phyloP scores from a whole-genome alignment of 1,140 invertebrate genomes.

The Hylyphantes graminicola region DNA sequence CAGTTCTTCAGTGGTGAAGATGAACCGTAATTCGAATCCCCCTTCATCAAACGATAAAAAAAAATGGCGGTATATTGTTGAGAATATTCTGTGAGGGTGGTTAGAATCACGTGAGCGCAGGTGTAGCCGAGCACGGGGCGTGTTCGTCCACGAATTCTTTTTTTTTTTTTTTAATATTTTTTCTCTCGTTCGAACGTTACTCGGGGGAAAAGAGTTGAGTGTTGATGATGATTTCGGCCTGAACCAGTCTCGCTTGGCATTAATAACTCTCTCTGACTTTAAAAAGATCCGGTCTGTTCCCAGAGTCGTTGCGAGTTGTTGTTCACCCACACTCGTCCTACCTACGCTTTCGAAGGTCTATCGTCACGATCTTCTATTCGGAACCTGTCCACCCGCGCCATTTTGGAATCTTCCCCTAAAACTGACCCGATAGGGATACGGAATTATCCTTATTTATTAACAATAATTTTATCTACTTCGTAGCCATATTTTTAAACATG shows the following conservation, averaged over 20 bases:
- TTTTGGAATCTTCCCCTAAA: neutral
- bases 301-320: conserved; percentile 18
- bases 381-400: conserved; percentile 41
- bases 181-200: neutral
- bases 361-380: conserved; percentile 28
- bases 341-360: conserved; percentile 19
- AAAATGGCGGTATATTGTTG: neutral
- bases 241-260: conserved; percentile 12
- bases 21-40: conserved; percentile 1
- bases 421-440: neutral
- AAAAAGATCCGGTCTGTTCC: conserved; percentile 56
- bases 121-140: conserved; percentile 31
- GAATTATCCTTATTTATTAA: neutral
- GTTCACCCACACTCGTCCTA: conserved; percentile 50
- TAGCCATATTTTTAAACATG: too few relatives aligned
- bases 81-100: conserved; percentile 32
- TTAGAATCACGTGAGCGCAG: conserved; percentile 37
- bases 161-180: too few relatives aligned
- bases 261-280: conserved; percentile 47
- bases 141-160: conserved; percentile 38
- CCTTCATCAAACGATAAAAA: conserved; percentile 5
- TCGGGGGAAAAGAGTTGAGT: conserved; percentile 43
- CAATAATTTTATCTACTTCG: too few relatives aligned
- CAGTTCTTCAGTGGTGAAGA: too few relatives aligned
- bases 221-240: conserved; percentile 22